Evolutionary conservation across 1,140 invertebrate genomes (phyloP).

Genomic region (Maniola jurtina): DNA sequence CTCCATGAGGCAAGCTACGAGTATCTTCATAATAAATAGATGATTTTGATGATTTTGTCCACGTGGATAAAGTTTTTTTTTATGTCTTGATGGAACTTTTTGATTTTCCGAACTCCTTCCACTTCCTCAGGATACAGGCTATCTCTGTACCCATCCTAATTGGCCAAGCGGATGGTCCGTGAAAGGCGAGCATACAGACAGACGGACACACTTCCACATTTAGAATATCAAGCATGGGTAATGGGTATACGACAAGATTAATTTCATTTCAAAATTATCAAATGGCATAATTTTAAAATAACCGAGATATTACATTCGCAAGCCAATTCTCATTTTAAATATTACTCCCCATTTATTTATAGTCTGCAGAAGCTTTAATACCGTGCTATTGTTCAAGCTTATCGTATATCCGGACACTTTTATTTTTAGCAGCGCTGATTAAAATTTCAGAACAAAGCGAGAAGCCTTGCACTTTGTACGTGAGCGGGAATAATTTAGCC

Average conservation of each 20-base stretch:
- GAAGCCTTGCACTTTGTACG: slow-evolving; percentile 54
- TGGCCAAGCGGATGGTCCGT: no score
- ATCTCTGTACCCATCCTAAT: no score
- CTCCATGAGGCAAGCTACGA: no score
- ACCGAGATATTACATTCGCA: slow-evolving; percentile 11
- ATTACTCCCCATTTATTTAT: slow-evolving; percentile 22
- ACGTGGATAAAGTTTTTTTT: no score
- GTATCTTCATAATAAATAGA: no score
- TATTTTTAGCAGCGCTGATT: slow-evolving; percentile 51
- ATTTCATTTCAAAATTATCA: neutral
- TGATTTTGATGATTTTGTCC: no score
- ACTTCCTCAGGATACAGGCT: no score
- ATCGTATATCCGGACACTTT: slow-evolving; percentile 28
- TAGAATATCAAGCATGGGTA: no score
- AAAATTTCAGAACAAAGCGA: slow-evolving; percentile 69
- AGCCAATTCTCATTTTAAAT: slow-evolving; percentile 39
- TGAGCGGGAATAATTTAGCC: slow-evolving; percentile 67
- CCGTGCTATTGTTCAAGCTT: slow-evolving; percentile 33
- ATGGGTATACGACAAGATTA: no score
- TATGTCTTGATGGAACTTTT: neutral
- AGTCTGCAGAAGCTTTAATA: slow-evolving; percentile 35
- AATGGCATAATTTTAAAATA: neutral
- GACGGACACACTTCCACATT: no score
- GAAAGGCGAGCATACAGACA: no score
- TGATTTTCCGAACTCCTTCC: no score